phyloP scores from a whole-genome alignment of 2,113 vertebrate genomes.

The Prochilodus magdalenae region DNA sequence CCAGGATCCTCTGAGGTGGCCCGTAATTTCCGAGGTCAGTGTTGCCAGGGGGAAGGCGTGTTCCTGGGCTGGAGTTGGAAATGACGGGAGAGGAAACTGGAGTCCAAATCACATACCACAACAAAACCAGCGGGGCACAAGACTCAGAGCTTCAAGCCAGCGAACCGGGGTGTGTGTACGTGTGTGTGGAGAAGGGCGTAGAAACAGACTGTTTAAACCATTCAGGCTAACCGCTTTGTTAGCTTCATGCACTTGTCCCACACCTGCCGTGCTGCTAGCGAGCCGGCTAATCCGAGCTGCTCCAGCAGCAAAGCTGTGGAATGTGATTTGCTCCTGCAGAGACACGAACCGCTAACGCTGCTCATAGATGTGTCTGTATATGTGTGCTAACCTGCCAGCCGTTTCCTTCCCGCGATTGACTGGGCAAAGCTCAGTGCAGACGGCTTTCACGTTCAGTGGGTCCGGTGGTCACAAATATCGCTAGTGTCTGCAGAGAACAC shows the following conservation, averaged over 20 bases:
- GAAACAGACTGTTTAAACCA: conserved; percentile 6
- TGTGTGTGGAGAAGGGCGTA: conserved; percentile 19
- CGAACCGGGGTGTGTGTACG: conserved; percentile 61
- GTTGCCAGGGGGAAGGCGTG: conserved; percentile 73
- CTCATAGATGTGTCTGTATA: not conserved
- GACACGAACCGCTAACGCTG: not conserved
- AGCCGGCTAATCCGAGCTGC: conserved; percentile 66
- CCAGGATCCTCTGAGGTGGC: conserved; percentile 69
- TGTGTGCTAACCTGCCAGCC: not conserved
- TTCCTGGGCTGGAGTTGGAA: conserved; percentile 75
- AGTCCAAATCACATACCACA: conserved; percentile 61
- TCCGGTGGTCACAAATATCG: not conserved
- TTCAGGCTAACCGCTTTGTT: conserved; percentile 33
- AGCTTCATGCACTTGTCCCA: conserved; percentile 49
- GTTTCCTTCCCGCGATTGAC: not conserved
- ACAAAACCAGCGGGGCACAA: conserved; percentile 64
- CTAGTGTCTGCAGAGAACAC: not conserved
- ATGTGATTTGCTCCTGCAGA: conserved; percentile 36
- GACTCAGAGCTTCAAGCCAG: conserved; percentile 56
- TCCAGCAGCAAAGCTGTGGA: conserved; percentile 61
- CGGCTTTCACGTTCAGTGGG: not conserved
- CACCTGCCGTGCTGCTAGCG: conserved; percentile 65
- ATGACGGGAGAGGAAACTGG: conserved; percentile 75
- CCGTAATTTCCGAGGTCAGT: conserved; percentile 70
- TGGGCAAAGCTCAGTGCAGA: not conserved